These are phyloP conservation scores for Miichthys miiuy DNA, from an alignment of 2,797 vertebrate species.

Conservation along the genomic window DNA sequence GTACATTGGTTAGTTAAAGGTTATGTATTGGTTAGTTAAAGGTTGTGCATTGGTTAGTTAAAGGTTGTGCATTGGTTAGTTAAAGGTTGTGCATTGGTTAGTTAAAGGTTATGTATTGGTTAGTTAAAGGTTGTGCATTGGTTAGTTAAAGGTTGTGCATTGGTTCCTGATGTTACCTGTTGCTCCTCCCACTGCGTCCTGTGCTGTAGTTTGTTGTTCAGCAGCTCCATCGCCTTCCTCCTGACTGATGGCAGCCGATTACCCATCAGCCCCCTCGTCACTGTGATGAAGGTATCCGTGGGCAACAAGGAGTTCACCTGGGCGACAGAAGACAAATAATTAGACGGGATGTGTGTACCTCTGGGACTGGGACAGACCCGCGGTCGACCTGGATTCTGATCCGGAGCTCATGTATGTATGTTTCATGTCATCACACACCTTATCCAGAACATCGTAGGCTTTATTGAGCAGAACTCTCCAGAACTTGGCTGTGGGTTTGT, in stretches of 20 bases:
- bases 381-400: no score
- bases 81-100: no score
- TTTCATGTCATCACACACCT: constrained; percentile 78
- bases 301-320: constrained; percentile 95
- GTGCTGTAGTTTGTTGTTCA: constrained; percentile 95
- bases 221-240: constrained; percentile 95
- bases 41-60: no score
- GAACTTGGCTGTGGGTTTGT: constrained; percentile 92
- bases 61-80: no score
- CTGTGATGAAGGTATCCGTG: constrained; percentile 92
- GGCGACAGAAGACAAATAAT: not conserved
- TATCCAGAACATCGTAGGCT: constrained; percentile 94
- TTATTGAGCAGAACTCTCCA: constrained; percentile 96
- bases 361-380: no score
- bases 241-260: constrained; percentile 91
- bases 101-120: no score
- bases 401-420: no score
- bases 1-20: no score
- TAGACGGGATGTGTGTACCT: not conserved
- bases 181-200: constrained; percentile 84
- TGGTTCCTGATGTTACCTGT: constrained; percentile 79
- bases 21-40: no score
- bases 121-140: no score
- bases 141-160: no score
- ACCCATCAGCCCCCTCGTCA: constrained; percentile 91